Conservation (phyloP, 1,140 invertebrate species). For the Diabrotica virgifera region DNA sequence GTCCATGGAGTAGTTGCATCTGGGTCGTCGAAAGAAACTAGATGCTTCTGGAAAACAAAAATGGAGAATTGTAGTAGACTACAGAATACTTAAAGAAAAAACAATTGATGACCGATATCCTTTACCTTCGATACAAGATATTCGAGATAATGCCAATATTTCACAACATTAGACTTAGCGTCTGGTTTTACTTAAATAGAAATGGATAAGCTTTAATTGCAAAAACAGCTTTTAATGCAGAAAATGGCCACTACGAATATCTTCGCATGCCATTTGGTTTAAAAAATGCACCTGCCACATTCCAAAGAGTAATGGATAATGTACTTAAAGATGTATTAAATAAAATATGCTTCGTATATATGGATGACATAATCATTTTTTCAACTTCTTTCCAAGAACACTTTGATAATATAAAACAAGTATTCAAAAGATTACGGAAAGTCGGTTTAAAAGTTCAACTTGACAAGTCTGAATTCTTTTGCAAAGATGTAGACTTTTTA, state of each 20-base stretch:
- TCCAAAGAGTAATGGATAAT: conserved; percentile 13
- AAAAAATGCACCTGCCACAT: not conserved
- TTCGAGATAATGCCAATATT: conserved; percentile 48
- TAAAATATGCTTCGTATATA: conserved; percentile 36
- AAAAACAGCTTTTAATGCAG: conserved; percentile 49
- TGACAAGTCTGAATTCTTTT: not conserved
- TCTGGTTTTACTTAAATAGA: conserved; percentile 48
- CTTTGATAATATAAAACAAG: too few species aligned
- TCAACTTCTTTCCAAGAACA: conserved; percentile 6
- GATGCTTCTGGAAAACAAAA: too few species aligned
- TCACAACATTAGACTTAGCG: conserved; percentile 50
- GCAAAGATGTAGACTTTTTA: conserved; percentile 29
- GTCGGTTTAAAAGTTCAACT: not conserved
- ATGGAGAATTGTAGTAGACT: too few species aligned
- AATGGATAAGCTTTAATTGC: conserved; percentile 40
- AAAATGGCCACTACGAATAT: conserved; percentile 41
- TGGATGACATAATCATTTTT: conserved; percentile 43
- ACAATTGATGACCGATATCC: conserved; percentile 40
- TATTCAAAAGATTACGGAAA: not conserved
- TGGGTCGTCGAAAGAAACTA: too few species aligned
- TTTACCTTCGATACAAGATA: conserved; percentile 46
- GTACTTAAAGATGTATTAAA: conserved; percentile 17
- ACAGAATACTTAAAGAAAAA: too few species aligned
- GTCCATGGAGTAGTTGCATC: too few species aligned
- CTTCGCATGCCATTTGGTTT: conserved; percentile 15